A percentile compares a stretch with the other conserved stretches of the same genome.
Evolutionary conservation across 2,113 vertebrate genomes (phyloP).

Genomic region (Strix uralensis): DNA sequence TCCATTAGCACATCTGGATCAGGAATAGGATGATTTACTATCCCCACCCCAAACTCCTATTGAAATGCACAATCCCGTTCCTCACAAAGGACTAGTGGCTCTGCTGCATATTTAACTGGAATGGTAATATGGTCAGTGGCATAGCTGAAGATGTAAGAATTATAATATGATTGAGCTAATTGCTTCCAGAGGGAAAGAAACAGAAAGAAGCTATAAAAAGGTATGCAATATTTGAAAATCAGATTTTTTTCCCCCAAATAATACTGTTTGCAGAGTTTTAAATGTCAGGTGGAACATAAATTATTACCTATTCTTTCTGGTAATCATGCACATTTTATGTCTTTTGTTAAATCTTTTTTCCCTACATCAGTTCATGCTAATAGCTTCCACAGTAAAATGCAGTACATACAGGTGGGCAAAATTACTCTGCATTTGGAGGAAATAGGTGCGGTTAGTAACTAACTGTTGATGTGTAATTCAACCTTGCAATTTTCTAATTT

Average conservation of each 20-base stretch:
- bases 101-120: neutral
- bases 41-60: neutral
- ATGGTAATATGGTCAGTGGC: neutral
- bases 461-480: neutral
- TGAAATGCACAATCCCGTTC: neutral
- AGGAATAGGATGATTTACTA: neutral
- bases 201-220: neutral
- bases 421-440: neutral
- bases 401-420: neutral
- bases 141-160: neutral
- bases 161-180: neutral
- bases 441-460: neutral
- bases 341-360: neutral
- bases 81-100: neutral
- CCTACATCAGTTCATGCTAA: neutral
- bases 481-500: neutral
- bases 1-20: neutral
- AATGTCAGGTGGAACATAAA: neutral
- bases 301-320: neutral
- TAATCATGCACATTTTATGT: neutral
- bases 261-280: neutral
- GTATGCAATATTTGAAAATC: neutral
- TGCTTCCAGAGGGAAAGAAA: slow-evolving; percentile 33
- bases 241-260: neutral
- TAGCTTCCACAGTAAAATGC: neutral